Evolutionary conservation across 2,888 invertebrate species (phyloP), one percentile per base, ranked within the genome.

Genomic region (Drosophila robusta): DNA sequence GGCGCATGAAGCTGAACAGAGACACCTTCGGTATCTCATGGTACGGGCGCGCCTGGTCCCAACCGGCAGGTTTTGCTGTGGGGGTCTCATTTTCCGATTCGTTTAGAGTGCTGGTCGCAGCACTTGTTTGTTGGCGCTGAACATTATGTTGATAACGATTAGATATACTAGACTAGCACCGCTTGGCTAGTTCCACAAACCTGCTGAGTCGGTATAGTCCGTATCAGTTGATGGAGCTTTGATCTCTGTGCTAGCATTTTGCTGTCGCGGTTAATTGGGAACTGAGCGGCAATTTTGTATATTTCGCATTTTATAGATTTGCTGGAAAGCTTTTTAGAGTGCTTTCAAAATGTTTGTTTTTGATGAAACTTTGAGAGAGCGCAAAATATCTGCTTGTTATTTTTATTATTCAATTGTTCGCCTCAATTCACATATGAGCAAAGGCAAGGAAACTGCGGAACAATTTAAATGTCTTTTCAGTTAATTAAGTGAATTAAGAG

Each of bases 31-130:
- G 90, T 41, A 90, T 75, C 24, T 86, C 71, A 12, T 70, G 41
- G 50, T 60, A 90, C 2, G 89, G 80, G 1, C 77, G 74, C 0
- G 90, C 88, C 42, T 65, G 64, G 6, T 78, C 41, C 91, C 90
- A 91, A 52, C 89, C 84, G 4, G 54, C 11, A 16, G 55, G 34
- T 1, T 29, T 67, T n/a, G 45, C 16, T 1, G 8, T 24, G 5
- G 51, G 0, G 22, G 29, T n/a, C 18, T 45, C 22, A 12, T 46
- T 46, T 12, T 67, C 52, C 5, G 41, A 29, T 4, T 12, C 51
- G 34, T 74, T 44, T 9, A 52, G 12, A 1, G 50, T 24, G 1
- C 46, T 46, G 16, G 7, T 46, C 6, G 70, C 70, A 8, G 56
- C 61, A 42, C 26, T 76, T 8, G 76, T 68, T 63, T 85, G 82